Percentiles rank a stretch among this genome's conserved stretches.
Conservation (phyloP, 2,797 vertebrate genomes). For the Tamandua tetradactyla region DNA sequence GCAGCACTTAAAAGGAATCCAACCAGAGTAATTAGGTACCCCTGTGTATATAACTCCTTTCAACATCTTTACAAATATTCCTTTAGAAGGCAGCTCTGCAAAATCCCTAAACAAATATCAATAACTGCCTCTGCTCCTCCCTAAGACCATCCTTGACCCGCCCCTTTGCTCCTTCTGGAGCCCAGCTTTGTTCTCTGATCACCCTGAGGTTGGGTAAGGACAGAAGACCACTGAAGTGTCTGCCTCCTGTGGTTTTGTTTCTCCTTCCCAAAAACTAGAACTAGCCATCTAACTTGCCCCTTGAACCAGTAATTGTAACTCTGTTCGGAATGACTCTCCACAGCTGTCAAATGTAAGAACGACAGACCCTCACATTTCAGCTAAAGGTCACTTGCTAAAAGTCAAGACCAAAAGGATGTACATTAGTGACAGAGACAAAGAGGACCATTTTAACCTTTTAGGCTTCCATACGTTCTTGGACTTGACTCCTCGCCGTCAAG, state of each 20-base stretch:
- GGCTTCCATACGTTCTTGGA: not conserved
- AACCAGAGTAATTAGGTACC: not conserved
- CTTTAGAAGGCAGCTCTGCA: not conserved
- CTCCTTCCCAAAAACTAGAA: not conserved
- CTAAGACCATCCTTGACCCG: not conserved
- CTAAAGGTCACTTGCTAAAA: constrained; percentile 78
- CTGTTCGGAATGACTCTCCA: constrained; percentile 61
- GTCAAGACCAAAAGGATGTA: constrained; percentile 38
- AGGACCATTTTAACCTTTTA: not conserved
- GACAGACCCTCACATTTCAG: constrained; percentile 47
- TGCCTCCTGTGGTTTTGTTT: not conserved
- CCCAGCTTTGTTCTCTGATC: not conserved
- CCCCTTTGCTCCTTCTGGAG: not conserved
- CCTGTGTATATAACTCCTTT: not conserved
- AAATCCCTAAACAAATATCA: not conserved
- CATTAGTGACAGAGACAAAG: constrained; percentile 68
- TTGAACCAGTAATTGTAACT: constrained; percentile 31
- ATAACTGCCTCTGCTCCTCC: not conserved
- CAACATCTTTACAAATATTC: not conserved
- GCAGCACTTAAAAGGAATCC: not conserved
- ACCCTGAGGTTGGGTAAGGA: not conserved
- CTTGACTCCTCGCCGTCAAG: not conserved
- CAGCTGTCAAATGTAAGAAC: constrained; percentile 58
- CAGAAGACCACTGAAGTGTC: not conserved
- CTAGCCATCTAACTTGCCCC: not conserved